These are phyloP conservation scores for Phrynocephalus guinanensis DNA, from an alignment of 2,797 vertebrate genomes.

Conservation along the genomic window DNA sequence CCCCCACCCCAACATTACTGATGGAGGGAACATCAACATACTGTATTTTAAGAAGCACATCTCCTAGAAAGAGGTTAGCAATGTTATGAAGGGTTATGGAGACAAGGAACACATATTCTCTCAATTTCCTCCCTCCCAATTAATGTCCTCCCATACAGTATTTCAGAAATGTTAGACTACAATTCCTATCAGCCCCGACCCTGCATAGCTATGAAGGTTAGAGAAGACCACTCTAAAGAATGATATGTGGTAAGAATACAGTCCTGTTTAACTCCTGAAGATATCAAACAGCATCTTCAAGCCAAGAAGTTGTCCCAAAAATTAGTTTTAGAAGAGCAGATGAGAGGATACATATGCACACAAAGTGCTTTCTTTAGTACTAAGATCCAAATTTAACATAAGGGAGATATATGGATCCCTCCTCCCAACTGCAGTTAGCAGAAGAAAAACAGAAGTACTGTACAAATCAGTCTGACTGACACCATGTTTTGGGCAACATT, in stretches of 20 bases:
- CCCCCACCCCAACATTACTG: no score
- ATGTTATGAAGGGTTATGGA: not conserved
- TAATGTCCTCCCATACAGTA: not conserved
- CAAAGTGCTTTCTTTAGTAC: not conserved
- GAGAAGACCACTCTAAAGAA: not conserved
- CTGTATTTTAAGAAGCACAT: not conserved
- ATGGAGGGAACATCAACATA: not conserved
- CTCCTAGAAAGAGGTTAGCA: not conserved
- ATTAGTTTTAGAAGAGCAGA: not conserved
- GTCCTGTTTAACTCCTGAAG: no score
- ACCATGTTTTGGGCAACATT: not conserved
- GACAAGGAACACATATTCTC: not conserved
- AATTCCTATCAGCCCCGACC: not conserved
- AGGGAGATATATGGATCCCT: not conserved
- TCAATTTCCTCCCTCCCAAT: no score
- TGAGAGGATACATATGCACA: not conserved
- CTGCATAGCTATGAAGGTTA: not conserved
- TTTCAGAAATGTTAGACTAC: not conserved
- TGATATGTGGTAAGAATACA: not conserved
- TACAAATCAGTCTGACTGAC: not conserved
- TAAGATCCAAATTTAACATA: not conserved
- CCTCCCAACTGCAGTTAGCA: not conserved
- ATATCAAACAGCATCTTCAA: not conserved
- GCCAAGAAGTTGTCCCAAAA: not conserved
- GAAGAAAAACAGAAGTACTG: no score